These are phyloP conservation scores for Crossaster papposus DNA, from an alignment of 53 echinoderm and acorn worm genomes.

Conservation along the genomic window DNA sequence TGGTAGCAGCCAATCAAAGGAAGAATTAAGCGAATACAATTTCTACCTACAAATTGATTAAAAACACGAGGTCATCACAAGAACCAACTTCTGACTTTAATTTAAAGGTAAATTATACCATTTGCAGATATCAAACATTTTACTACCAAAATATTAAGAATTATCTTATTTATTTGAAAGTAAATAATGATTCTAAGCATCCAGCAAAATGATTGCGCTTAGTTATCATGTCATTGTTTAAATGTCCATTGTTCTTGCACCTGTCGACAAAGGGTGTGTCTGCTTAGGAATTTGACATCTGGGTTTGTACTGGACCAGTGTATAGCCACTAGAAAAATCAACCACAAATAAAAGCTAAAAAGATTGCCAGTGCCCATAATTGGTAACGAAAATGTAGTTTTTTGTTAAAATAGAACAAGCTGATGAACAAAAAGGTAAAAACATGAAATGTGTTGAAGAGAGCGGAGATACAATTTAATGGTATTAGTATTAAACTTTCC, in stretches of 20 bases:
- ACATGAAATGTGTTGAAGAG: not conserved
- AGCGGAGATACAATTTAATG: too few species aligned
- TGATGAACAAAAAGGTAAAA: not conserved
- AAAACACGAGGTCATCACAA: not conserved
- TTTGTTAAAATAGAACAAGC: not conserved
- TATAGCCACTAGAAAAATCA: too few species aligned
- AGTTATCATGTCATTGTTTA: not conserved
- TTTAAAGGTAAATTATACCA: too few species aligned
- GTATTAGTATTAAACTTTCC: not conserved
- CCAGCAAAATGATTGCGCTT: too few species aligned
- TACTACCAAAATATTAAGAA: too few species aligned
- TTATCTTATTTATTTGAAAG: too few species aligned
- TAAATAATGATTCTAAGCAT: not conserved
- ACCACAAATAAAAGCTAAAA: not conserved
- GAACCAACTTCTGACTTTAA: not conserved
- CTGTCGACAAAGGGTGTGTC: conserved; percentile 29
- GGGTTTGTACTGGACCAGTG: not conserved
- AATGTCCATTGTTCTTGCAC: conserved; percentile 35
- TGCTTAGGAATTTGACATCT: not conserved
- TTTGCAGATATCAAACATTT: too few species aligned
- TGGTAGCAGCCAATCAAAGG: not conserved
- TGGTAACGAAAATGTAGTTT: not conserved
- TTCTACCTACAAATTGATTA: not conserved
- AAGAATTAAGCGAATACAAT: not conserved
- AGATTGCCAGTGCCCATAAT: too few species aligned